phyloP scores from a whole-genome alignment of 2,797 vertebrate genomes.

The Pangasius krempfi region DNA sequence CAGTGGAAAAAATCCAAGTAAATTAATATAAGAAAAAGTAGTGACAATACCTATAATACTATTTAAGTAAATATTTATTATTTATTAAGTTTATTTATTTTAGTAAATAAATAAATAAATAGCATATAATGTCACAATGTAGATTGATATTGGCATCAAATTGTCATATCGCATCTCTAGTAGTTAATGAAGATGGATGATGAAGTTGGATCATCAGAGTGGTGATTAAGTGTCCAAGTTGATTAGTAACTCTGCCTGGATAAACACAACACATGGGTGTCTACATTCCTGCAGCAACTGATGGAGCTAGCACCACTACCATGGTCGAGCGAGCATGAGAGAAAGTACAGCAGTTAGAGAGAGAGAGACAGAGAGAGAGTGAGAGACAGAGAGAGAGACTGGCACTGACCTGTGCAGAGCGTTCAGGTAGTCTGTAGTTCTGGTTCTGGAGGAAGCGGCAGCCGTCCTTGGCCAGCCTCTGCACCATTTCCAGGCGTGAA shows the following conservation, averaged over 20 bases:
- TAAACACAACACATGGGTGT: background rate
- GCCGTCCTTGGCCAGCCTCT: constrained; percentile 90
- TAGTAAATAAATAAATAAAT: too few species aligned
- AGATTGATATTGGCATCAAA: background rate
- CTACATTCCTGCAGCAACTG: background rate
- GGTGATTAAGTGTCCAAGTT: background rate
- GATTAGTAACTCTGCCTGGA: background rate
- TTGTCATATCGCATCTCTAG: background rate
- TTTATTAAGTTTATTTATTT: too few species aligned
- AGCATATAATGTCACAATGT: background rate
- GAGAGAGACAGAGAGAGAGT: background rate
- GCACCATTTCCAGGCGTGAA: constrained; percentile 88
- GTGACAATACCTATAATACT: background rate
- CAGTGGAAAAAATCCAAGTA: background rate
- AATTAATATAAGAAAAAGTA: background rate
- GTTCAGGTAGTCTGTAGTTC: constrained; percentile 84
- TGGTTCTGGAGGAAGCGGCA: constrained; percentile 87
- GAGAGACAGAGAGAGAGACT: background rate
- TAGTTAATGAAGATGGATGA: background rate
- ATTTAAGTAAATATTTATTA: too few species aligned
- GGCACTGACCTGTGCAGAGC: constrained; percentile 72
- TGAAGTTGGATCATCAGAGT: background rate
- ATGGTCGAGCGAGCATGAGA: background rate
- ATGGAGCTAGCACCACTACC: background rate
- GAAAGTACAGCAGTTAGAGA: background rate